phyloP scores from a whole-genome alignment of 2,797 vertebrate species.

The Siniperca scherzeri region DNA sequence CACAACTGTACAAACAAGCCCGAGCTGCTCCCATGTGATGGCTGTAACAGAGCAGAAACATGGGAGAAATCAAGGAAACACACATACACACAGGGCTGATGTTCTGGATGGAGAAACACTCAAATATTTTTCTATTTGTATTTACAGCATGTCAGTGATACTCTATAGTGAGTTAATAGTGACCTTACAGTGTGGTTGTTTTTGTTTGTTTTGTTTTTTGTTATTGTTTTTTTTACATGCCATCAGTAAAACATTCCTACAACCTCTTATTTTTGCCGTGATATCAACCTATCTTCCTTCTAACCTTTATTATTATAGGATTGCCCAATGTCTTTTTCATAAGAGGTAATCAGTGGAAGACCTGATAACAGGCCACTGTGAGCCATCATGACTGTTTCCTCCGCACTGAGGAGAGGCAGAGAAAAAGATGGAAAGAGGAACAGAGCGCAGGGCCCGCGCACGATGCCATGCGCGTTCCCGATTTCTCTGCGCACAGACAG shows the following conservation, averaged over 20 bases:
- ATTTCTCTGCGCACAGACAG: constrained; percentile 71
- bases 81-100: background rate
- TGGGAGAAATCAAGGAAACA: constrained; percentile 10
- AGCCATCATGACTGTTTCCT: constrained; percentile 39
- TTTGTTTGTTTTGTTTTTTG: background rate
- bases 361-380: constrained; percentile 29
- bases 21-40: constrained; percentile 15
- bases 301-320: background rate
- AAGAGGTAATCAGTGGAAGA: constrained; percentile 28
- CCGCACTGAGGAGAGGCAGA: constrained; percentile 35
- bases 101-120: background rate
- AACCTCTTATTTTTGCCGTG: background rate
- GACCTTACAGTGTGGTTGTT: background rate
- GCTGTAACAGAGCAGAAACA: constrained; percentile 26
- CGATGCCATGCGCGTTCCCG: constrained; percentile 72
- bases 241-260: background rate
- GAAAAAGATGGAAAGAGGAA: background rate
- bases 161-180: background rate
- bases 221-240: background rate
- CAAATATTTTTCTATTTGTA: background rate
- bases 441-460: constrained; percentile 59
- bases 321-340: background rate
- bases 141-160: background rate
- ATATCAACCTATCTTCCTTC: background rate
- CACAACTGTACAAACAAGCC: constrained; percentile 52